Conservation (phyloP, 2,113 vertebrate genomes). For the Saimiri boliviensis region DNA sequence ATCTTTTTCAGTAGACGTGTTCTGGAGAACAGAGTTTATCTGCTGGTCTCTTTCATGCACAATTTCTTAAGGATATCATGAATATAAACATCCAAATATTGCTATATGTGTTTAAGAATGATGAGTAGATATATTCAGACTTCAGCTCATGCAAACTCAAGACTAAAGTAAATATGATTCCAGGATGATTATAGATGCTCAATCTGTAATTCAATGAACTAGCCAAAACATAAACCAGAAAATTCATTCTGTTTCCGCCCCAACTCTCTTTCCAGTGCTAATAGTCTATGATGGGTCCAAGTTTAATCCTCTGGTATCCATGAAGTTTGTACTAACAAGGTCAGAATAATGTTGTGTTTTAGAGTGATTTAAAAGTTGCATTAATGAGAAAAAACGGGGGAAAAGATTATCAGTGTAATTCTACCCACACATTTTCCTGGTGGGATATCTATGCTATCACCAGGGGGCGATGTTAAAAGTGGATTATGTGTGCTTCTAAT, state of each 20-base stretch:
- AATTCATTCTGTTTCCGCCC: background rate
- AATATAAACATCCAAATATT: background rate
- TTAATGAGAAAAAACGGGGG: background rate
- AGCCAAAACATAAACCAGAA: background rate
- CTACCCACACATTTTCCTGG: conserved; percentile 2
- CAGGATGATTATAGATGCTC: background rate
- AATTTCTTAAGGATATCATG: background rate
- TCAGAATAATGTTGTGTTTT: conserved; percentile 18
- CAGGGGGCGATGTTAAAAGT: conserved; percentile 56
- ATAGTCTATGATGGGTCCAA: background rate
- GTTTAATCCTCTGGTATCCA: background rate
- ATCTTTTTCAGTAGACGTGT: background rate
- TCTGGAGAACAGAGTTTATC: background rate
- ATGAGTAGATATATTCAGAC: background rate
- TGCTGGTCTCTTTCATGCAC: background rate
- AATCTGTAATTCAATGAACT: background rate
- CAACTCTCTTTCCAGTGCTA: background rate
- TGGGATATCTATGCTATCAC: conserved; percentile 36
- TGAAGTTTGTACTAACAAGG: background rate
- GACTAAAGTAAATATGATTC: background rate
- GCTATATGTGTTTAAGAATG: background rate
- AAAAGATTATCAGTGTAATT: background rate
- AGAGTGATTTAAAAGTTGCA: conserved; percentile 39
- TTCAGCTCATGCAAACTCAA: background rate
- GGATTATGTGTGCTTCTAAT: conserved; percentile 52